A percentile compares a stretch with the other conserved stretches of the same genome.
Evolutionary conservation across 2,888 invertebrate species (phyloP).

Genomic region (Dromius quadrimaculatus): DNA sequence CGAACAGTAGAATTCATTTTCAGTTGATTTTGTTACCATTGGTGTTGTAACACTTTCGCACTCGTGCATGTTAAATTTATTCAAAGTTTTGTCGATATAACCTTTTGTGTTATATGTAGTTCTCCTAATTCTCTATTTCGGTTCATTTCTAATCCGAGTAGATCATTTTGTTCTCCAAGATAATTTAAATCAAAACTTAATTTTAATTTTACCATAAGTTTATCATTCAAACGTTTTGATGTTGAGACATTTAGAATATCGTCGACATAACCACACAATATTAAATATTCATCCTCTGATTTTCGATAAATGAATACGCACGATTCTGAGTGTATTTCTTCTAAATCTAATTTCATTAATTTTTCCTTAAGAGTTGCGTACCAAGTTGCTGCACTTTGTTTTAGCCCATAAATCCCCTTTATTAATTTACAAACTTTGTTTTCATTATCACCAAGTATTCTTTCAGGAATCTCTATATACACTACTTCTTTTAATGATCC

Average conservation of each 20-base stretch:
- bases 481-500: conserved; percentile 5
- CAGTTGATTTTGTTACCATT: background rate
- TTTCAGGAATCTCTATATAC: conserved; percentile 10
- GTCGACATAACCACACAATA: conserved; percentile 1
- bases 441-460: background rate
- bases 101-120: background rate
- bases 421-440: conserved; percentile 8
- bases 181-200: background rate
- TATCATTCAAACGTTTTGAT: background rate
- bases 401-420: conserved; percentile 14
- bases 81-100: background rate
- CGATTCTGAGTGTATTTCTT: conserved; percentile 6
- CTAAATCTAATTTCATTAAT: background rate
- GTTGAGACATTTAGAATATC: background rate
- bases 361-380: background rate
- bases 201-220: conserved; percentile 9
- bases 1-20: too few relatives aligned
- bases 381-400: conserved; percentile 17
- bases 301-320: background rate
- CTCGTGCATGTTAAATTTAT: background rate
- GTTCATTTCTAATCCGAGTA: background rate
- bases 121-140: background rate
- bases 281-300: background rate
- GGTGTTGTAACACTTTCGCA: too few relatives aligned
- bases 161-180: background rate